These are phyloP conservation scores for Parauchenoglanis punctatus DNA, from an alignment of 2,797 vertebrate species.

Conservation along the genomic window DNA sequence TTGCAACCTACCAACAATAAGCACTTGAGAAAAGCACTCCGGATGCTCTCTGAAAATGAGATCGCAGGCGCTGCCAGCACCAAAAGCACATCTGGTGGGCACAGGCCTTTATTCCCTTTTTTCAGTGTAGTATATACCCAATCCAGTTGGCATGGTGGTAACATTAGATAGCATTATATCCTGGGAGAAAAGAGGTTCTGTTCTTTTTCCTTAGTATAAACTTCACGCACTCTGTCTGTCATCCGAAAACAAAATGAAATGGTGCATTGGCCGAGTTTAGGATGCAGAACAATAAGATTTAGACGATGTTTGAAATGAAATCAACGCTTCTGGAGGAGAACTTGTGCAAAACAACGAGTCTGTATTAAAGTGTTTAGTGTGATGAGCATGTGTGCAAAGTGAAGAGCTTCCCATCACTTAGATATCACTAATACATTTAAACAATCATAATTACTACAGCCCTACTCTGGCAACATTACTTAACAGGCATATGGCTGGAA, in stretches of 20 bases:
- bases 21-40: too few species aligned
- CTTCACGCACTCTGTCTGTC: neutral
- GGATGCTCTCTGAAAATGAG: too few species aligned
- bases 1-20: too few species aligned
- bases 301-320: neutral
- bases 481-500: neutral
- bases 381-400: neutral
- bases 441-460: neutral
- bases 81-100: too few species aligned
- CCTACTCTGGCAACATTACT: neutral
- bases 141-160: neutral
- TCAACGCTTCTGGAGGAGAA: too few species aligned
- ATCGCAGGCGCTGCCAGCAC: too few species aligned
- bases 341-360: neutral
- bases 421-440: neutral
- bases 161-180: neutral
- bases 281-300: neutral
- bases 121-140: neutral
- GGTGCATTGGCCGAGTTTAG: neutral
- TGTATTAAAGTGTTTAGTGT: neutral
- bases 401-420: neutral
- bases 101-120: too few species aligned
- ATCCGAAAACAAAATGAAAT: neutral
- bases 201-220: neutral
- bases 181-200: neutral